A percentile compares a stretch with the other conserved stretches of the same genome.
Evolutionary conservation across 1,140 invertebrate species (phyloP).

Genomic region (Kradibia gibbosae): DNA sequence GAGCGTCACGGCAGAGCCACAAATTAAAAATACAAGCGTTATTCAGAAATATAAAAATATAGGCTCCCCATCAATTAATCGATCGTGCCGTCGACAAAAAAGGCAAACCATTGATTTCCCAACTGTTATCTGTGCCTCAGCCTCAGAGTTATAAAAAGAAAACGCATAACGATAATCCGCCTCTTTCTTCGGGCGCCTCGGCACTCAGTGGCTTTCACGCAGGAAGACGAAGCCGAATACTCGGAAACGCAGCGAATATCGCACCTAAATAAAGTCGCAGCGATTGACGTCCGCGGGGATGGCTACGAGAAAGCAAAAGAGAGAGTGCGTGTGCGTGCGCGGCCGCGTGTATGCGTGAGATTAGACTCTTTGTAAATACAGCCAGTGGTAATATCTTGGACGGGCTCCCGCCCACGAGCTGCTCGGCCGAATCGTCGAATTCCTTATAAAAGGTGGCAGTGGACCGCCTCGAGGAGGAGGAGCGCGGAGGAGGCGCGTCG

Average conservation of each 20-base stretch:
- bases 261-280: constrained; percentile 32
- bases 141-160: not conserved
- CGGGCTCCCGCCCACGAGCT: not conserved
- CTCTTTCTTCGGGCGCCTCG: no score
- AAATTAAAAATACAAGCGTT: constrained; percentile 5
- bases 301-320: no score
- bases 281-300: no score
- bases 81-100: not conserved
- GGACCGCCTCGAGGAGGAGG: no score
- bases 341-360: no score
- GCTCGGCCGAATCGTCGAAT: not conserved
- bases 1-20: not conserved
- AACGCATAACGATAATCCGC: not conserved
- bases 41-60: not conserved
- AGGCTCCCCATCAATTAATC: not conserved
- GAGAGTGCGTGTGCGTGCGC: no score
- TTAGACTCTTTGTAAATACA: no score
- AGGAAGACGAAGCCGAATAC: not conserved
- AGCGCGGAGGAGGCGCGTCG: not conserved
- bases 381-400: not conserved
- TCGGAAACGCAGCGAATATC: not conserved
- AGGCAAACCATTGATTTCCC: not conserved
- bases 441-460: not conserved
- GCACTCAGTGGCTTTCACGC: not conserved
- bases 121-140: not conserved